Base-by-base conservation (phyloP, 2,888 invertebrate genomes). In the Deroplatys truncata region DNA sequence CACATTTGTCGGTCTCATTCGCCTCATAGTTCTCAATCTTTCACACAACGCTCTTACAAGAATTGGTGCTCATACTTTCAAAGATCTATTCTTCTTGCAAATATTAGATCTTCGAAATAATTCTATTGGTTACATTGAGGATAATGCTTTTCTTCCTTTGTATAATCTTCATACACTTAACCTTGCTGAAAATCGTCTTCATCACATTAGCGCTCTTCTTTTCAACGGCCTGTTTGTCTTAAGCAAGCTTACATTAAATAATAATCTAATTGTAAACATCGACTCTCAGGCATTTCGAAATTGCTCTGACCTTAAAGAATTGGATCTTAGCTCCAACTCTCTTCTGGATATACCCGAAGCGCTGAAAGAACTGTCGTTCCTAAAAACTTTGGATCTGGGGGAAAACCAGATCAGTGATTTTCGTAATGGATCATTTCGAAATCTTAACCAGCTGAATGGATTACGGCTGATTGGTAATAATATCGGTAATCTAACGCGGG, bases 81-180 rank as follows among this genome's bases (percentile, higher is more conserved):
- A 97, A 93, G 98, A 98, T 93, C 94, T 98, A 91, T 97, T 97
- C 93, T 97, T 97, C 92, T 94, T 98, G 89, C 98, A 98, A 94
- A 97, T 97, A 91, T 94, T 98, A 89, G 97, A 97, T 93, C 94
- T 98, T 92, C 96, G 97, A 92, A 98, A 98, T 93, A 98, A 98
- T 93, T 97, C 97, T 15, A 97, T 98, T 92, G 97, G 97, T n/a
- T 97, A 97, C 92, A 96, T 98, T 91, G 97, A 97, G 94, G 97
- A 97, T 92, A 97, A 97, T 92, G 97, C 98, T 86, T 98, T 98
- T 92, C 93, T 97, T 92, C 97, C 98, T 1, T 94, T 98, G 87
- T 97, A 98, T 94, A 98, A 98, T 93, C 94, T 98, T 91, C 97
- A 98, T 93, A 98, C 98, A 10, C 94, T 98, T 88, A 98, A 98